Percentiles rank a stretch among this genome's conserved stretches.
Conservation (phyloP, 2,888 invertebrate genomes). For the Helleia helle region DNA sequence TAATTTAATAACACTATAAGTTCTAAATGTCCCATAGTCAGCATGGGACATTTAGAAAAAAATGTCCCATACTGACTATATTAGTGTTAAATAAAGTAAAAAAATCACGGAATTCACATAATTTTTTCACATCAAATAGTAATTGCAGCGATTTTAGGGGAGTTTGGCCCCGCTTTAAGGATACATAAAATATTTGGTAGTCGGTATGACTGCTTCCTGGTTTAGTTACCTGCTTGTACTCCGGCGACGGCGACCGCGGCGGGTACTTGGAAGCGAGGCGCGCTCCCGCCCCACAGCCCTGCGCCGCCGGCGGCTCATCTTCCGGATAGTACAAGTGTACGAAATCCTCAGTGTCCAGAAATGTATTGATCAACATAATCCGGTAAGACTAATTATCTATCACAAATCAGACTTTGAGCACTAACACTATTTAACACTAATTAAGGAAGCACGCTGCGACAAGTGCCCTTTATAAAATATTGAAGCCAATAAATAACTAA, state of each 20-base stretch:
- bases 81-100: too few relatives aligned
- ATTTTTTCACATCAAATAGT: too few relatives aligned
- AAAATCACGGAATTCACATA: too few relatives aligned
- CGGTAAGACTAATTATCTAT: slow-evolving; percentile 55
- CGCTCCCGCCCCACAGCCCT: slow-evolving; percentile 63
- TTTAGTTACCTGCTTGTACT: slow-evolving; percentile 50
- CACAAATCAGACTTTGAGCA: slow-evolving; percentile 19
- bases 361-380: slow-evolving; percentile 71
- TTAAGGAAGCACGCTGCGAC: slow-evolving; percentile 1
- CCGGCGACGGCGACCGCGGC: slow-evolving; percentile 55
- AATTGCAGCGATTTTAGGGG: too few relatives aligned
- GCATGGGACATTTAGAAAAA: too few relatives aligned
- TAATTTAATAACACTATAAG: too few relatives aligned
- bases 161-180: too few relatives aligned
- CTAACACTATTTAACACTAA: slow-evolving; percentile 39
- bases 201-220: too few relatives aligned
- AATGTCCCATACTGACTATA: too few relatives aligned
- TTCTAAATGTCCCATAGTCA: too few relatives aligned
- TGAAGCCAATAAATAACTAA: slow-evolving; percentile 7
- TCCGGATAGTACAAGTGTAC: slow-evolving; percentile 67
- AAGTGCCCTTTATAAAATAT: not conserved
- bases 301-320: slow-evolving; percentile 54
- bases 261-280: slow-evolving; percentile 64
- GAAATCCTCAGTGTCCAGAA: slow-evolving; percentile 71
- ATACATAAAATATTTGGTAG: too few relatives aligned